These are phyloP conservation scores for Onychostruthus taczanowskii DNA, from an alignment of 2,113 vertebrate species.

Conservation along the genomic window DNA sequence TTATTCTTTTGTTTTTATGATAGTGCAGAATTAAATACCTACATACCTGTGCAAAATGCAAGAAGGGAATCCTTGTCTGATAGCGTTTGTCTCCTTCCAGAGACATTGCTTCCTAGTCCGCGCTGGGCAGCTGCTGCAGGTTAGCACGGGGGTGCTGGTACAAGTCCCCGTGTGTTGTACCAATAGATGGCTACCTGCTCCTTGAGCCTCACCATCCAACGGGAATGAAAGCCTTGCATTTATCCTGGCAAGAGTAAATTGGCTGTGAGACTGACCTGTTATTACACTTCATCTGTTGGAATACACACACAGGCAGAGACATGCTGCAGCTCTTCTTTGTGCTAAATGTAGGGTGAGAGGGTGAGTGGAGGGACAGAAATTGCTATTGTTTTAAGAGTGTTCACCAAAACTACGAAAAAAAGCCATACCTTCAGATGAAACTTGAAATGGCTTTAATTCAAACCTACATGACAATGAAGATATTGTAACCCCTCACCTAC, in stretches of 20 bases:
- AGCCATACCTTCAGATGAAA: not conserved
- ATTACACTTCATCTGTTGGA: not conserved
- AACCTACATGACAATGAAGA: constrained; percentile 18
- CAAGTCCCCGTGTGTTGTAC: not conserved
- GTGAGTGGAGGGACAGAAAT: not conserved
- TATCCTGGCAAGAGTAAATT: not conserved
- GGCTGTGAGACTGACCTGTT: not conserved
- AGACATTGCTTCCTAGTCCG: not conserved
- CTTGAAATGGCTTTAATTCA: constrained; percentile 31
- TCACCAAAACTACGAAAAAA: constrained; percentile 15
- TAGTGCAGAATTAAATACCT: not conserved
- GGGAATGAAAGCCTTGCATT: not conserved
- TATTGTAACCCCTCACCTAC: not conserved
- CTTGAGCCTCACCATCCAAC: accelerated
- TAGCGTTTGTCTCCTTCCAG: not conserved
- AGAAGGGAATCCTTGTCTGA: not conserved
- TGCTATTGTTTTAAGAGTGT: not conserved
- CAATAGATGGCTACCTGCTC: not conserved
- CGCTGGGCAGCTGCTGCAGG: not conserved
- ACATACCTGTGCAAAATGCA: not conserved
- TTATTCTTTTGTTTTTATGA: not conserved
- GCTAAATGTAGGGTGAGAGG: not conserved
- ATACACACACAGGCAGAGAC: not conserved
- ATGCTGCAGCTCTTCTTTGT: not conserved
- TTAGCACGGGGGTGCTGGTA: not conserved